These are phyloP conservation scores for Cisticola juncidis DNA, from an alignment of 2,113 vertebrate species.

Conservation along the genomic window DNA sequence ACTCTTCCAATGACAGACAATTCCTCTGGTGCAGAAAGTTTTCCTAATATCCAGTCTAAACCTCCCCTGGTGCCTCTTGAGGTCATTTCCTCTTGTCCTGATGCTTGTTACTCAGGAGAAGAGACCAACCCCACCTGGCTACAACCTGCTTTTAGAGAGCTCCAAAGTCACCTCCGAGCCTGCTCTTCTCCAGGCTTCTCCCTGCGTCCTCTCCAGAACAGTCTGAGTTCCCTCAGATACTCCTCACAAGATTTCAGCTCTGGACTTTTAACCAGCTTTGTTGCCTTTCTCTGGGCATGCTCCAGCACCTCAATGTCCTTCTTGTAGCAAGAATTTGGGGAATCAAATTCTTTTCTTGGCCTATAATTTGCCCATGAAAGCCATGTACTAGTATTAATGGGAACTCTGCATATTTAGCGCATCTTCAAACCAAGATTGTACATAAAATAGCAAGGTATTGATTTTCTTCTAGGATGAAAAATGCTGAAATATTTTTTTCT, in stretches of 20 bases:
- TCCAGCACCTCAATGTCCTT: background rate
- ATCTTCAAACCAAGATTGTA: background rate
- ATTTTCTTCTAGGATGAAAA: background rate
- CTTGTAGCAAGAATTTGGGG: background rate
- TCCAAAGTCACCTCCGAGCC: background rate
- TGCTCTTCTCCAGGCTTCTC: background rate
- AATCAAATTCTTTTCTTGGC: background rate
- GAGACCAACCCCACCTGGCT: accelerated
- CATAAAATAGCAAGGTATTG: background rate
- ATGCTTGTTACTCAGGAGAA: background rate
- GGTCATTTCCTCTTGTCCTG: background rate
- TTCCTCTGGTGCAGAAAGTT: background rate
- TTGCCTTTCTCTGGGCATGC: background rate
- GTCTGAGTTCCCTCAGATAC: background rate
- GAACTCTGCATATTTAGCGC: background rate
- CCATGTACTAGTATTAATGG: background rate
- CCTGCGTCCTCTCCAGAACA: background rate
- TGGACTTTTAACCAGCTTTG: background rate
- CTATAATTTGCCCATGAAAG: background rate
- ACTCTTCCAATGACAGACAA: background rate
- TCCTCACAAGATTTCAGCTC: background rate
- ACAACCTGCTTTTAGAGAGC: background rate
- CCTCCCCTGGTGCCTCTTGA: background rate
- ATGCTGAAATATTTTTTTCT: background rate
- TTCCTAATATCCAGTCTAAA: background rate